These are phyloP conservation scores for Drosophila setosimentum DNA, from an alignment of 2,888 invertebrate species.

Conservation along the genomic window DNA sequence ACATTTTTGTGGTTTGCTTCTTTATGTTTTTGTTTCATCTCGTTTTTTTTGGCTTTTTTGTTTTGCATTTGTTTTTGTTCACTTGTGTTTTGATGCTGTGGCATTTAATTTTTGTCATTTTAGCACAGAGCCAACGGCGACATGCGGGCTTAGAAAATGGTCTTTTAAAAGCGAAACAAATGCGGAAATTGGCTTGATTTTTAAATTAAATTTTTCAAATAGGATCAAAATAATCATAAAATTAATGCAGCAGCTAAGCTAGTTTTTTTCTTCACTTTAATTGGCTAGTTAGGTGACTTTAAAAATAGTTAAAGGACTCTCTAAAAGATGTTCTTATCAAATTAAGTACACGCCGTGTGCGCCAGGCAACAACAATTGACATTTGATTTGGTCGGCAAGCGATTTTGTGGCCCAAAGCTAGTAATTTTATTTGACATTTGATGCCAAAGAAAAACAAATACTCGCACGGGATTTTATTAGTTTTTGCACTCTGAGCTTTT, in stretches of 20 bases:
- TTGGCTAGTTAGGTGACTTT: neutral
- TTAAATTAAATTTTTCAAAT: conserved; percentile 29
- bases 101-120: conserved; percentile 71
- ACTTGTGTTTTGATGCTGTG: conserved; percentile 54
- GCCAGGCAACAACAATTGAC: neutral
- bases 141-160: conserved; percentile 57
- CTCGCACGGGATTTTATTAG: conserved; percentile 41
- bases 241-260: conserved; percentile 17
- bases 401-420: conserved; percentile 14
- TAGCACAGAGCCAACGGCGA: conserved; percentile 65
- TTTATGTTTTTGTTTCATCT: conserved; percentile 16
- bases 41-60: conserved; percentile 4
- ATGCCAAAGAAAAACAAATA: conserved; percentile 23
- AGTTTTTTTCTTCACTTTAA: neutral
- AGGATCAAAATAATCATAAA: conserved; percentile 13
- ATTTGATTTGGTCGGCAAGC: conserved; percentile 13
- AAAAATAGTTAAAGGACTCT: neutral
- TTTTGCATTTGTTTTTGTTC: conserved; percentile 6
- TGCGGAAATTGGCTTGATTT: conserved; percentile 52
- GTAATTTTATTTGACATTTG: conserved; percentile 34
- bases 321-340: neutral
- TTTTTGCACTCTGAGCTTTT: conserved; percentile 41
- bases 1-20: conserved; percentile 44
- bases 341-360: conserved; percentile 36
- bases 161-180: conserved; percentile 52